Evolutionary conservation across 2,113 vertebrate species (phyloP).

Genomic region (Sinocyclocheilus maitianheensis): DNA sequence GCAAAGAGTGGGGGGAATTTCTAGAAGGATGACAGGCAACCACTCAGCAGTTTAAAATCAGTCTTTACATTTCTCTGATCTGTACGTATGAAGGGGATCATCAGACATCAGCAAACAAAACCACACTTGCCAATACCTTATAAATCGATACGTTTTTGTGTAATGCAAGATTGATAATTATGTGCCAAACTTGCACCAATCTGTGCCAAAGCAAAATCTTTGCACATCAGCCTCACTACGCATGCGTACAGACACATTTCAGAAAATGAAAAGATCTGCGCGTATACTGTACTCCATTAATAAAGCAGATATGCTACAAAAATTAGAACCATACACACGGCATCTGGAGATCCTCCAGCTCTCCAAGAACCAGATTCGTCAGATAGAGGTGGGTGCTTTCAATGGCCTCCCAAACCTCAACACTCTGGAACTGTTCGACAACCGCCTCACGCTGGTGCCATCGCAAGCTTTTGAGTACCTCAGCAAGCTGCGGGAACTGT

Average conservation of each 20-base stretch:
- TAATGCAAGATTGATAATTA: constrained; percentile 51
- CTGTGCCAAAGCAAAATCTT: constrained; percentile 72
- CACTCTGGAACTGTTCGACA: constrained; percentile 96
- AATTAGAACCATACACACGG: constrained; percentile 57
- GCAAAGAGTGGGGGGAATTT: not conserved
- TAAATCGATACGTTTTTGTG: constrained; percentile 39
- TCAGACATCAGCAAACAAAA: constrained; percentile 37
- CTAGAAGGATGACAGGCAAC: constrained; percentile 22
- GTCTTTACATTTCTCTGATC: constrained; percentile 32
- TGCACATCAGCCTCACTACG: constrained; percentile 38
- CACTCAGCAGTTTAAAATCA: constrained; percentile 25
- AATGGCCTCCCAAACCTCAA: constrained; percentile 97
- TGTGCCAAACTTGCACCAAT: constrained; percentile 61
- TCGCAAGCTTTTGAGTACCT: constrained; percentile 97
- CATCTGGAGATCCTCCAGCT: constrained; percentile 97
- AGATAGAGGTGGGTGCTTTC: constrained; percentile 95
- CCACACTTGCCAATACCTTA: not conserved
- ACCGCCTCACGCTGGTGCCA: constrained; percentile 92
- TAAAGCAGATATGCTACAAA: constrained; percentile 14
- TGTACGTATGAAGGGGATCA: not conserved
- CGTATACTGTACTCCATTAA: not conserved
- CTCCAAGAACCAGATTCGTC: constrained; percentile 92
- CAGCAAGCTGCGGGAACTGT: constrained; percentile 93
- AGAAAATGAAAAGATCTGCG: constrained; percentile 17
- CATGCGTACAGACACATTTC: constrained; percentile 30